Evolutionary conservation across 2,797 vertebrate species (phyloP), one percentile per base, ranked within the genome.

Genomic region (Cossypha heuglini): DNA sequence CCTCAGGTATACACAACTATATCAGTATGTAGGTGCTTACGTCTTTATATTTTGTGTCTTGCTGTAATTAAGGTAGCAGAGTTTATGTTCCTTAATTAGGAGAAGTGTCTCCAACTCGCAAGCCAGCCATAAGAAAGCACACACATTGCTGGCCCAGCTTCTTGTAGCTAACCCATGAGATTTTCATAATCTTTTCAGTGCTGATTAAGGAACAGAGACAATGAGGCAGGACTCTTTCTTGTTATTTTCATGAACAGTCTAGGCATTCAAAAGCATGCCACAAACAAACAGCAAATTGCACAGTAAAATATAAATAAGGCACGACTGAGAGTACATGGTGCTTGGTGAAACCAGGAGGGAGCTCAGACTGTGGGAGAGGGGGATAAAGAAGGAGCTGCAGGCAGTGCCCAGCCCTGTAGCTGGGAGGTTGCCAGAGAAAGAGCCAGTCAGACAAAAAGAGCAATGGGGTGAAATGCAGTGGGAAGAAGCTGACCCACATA

Each of bases 1-100:
- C 55, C 42, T 68, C 48, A 46, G 11, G 58, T 51, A 9, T 40
- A 35, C 51, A 61, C 33, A 72, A 8, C 35, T 43, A 2, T 58
- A 57, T 45, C 38, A 40, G 42, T 48, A 28, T 4, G 24, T 69
- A 66, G 38, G 51, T 24, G 1, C 31, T 75, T 83, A 6, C 1
- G 2, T 48, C 51, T 6, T 33, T 46, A 16, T 16, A 24, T 45
- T 86, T 90, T 93, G 58, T 15, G 17, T 54, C 54, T 75, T 54
- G 35, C 64, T 91, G 31, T 90, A 84, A 93, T 90, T 93, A 84
- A 93, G 55, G 66, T 29, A 77, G 52, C n/a, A 55, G 54, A 75
- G 51, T 88, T 95, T 88, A 66, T 78, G 82, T 86, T 83, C 54
- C 61, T 90, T 91, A 86, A 95, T 94, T 77, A 90, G 87, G 55